Evolutionary conservation across 1,140 invertebrate species (phyloP), one percentile per base, ranked within the genome.

Genomic region (Zeugodacus cucurbitae): DNA sequence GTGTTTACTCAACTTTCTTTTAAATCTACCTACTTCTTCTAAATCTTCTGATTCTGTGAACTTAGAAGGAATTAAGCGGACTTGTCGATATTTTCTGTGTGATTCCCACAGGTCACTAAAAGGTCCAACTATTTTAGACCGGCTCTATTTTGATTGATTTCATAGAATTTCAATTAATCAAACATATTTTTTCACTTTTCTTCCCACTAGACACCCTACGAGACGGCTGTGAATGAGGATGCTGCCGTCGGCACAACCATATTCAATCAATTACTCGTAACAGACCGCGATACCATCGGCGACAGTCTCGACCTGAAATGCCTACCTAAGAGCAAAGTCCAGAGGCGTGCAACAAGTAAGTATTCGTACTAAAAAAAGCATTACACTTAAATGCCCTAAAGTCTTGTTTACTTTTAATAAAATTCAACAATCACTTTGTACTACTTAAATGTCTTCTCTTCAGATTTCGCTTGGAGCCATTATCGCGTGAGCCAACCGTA

Each of bases 261-360:
- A 6, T 95, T 98, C 70, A 94, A 94, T 11, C 95, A 95, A 85
- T 96, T 98, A 67, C 93, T 95, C 70, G 96, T 97, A 20, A 95
- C 95, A 90, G 97, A 98, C 94, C 95, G 94, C 29, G 97, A 98
- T 93, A 95, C 96, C 34, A 95, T 96, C 22, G 97, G 97, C 3
- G 96, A 97, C 59, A 96, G 95, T 90, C 94, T 98, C 67, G 96
- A 97, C 93, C 95, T 98, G 5, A 95, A 95, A 70, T 98, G 97
- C 90, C n/a, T 93, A 54, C 90, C 91, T 91, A 92, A 54, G 89
- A 90, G 44, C 91, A 93, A 59, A 92, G 90, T 88, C 91, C 92
- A 0, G 92, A 93, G 88, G 92, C 91, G 8, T 93, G 92, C 88
- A 89, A 87, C 89, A 93, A 93, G 92, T 93, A 85, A 89, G 90